Conservation (phyloP, 1,140 invertebrate species). For the Zaprionus vittiger region DNA sequence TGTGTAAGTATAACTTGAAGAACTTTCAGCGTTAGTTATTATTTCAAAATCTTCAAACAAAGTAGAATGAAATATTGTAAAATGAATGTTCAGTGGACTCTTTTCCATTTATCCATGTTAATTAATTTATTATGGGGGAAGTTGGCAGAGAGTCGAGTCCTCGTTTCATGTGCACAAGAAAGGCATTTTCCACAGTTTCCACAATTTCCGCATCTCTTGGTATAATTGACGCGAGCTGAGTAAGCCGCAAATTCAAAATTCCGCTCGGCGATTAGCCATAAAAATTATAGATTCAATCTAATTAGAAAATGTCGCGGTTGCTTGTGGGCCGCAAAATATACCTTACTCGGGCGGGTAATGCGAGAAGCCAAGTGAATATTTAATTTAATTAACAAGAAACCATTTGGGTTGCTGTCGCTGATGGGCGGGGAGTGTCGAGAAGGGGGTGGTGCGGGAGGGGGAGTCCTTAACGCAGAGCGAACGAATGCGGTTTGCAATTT, state of each 20-base stretch:
- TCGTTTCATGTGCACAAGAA: conserved; percentile 72
- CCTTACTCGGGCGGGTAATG: conserved; percentile 8
- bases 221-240: conserved; percentile 36
- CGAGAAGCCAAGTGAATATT: conserved; percentile 67
- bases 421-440: not conserved
- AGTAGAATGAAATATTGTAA: not conserved
- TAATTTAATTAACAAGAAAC: conserved; percentile 83
- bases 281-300: conserved; percentile 84
- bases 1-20: not conserved
- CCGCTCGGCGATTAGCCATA: conserved; percentile 77
- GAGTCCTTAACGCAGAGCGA: not conserved
- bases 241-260: conserved; percentile 74
- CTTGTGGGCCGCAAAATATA: conserved; percentile 13
- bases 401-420: conserved; percentile 58
- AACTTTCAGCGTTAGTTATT: not conserved
- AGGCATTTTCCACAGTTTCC: conserved; percentile 48
- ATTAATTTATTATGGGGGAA: conserved; percentile 48
- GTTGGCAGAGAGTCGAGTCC: not conserved
- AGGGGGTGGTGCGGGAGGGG: not conserved
- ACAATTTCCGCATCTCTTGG: conserved; percentile 14
- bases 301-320: conserved; percentile 77
- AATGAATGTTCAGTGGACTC: not conserved
- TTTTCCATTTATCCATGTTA: conserved; percentile 8
- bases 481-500: conserved; percentile 62
- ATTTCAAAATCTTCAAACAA: not conserved